These are phyloP conservation scores for Aethina tumida DNA, from an alignment of 1,140 invertebrate genomes.

Conservation along the genomic window DNA sequence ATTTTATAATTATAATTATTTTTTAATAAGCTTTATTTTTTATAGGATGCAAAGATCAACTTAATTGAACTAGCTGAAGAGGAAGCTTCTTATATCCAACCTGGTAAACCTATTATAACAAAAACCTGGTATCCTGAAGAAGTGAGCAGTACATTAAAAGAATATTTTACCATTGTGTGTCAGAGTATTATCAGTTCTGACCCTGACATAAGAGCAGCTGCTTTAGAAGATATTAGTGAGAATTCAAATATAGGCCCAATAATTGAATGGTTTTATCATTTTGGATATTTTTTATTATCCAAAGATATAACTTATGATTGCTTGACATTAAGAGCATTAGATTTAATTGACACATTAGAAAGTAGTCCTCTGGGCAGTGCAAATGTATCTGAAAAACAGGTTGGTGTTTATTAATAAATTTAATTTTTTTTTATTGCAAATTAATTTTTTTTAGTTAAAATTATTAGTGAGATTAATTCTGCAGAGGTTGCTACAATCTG, in stretches of 20 bases:
- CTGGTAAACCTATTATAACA: conserved; percentile 18
- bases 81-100: conserved; percentile 21
- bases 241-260: conserved; percentile 30
- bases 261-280: conserved; percentile 33
- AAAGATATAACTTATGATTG: conserved; percentile 30
- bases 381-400: conserved; percentile 24
- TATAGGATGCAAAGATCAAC: conserved; percentile 30
- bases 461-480: conserved; percentile 26
- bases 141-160: conserved; percentile 16
- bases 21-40: conserved; percentile 6
- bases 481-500: conserved; percentile 23
- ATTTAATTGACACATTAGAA: conserved; percentile 28
- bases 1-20: conserved; percentile 8
- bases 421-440: conserved; percentile 4
- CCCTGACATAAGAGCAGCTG: conserved; percentile 19
- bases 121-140: conserved; percentile 24
- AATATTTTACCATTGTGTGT: conserved; percentile 29
- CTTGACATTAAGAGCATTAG: conserved; percentile 25
- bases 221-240: conserved; percentile 26
- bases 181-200: conserved; percentile 24
- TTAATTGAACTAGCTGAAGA: conserved; percentile 27
- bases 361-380: conserved; percentile 23
- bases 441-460: conserved; percentile 21
- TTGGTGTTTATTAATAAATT: conserved; percentile 7
- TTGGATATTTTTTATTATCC: conserved; percentile 29